Evolutionary conservation across 2,797 vertebrate species (phyloP).

Genomic region (Brachymystax lenok): DNA sequence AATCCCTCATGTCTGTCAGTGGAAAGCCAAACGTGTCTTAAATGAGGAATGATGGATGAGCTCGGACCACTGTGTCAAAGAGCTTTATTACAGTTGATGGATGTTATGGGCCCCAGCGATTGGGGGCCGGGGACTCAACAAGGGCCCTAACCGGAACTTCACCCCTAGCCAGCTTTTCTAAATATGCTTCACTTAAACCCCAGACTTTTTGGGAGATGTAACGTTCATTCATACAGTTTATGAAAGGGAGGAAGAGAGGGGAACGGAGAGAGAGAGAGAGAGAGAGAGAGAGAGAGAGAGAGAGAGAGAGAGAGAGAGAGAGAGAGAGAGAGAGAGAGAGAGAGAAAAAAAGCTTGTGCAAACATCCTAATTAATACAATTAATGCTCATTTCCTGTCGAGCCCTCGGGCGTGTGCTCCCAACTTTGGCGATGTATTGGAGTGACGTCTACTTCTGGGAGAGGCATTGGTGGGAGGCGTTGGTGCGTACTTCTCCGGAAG

Average conservation of each 20-base stretch:
- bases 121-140: constrained; percentile 17
- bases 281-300: neutral
- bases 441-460: constrained; percentile 47
- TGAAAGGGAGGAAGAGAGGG: constrained; percentile 29
- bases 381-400: constrained; percentile 66
- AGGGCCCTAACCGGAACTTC: constrained; percentile 20
- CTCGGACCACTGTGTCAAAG: constrained; percentile 56
- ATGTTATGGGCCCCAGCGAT: constrained; percentile 42
- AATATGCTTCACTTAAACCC: constrained; percentile 52
- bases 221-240: constrained; percentile 39
- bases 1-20: constrained; percentile 72
- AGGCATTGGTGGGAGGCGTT: constrained; percentile 22
- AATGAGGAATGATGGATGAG: constrained; percentile 74
- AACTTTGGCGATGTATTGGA: constrained; percentile 59
- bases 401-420: constrained; percentile 58
- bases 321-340: no score
- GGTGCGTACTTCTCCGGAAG: neutral
- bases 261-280: constrained; percentile 28
- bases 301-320: no score
- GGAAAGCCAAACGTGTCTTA: constrained; percentile 71
- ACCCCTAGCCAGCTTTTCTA: constrained; percentile 41
- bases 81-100: constrained; percentile 63
- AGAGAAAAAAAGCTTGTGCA: constrained; percentile 52
- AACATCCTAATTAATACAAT: constrained; percentile 77
- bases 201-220: constrained; percentile 50